Percentiles rank a stretch among this genome's conserved stretches.
Conservation (phyloP, 2,797 vertebrate genomes). For the Notoglanidium macrostoma region DNA sequence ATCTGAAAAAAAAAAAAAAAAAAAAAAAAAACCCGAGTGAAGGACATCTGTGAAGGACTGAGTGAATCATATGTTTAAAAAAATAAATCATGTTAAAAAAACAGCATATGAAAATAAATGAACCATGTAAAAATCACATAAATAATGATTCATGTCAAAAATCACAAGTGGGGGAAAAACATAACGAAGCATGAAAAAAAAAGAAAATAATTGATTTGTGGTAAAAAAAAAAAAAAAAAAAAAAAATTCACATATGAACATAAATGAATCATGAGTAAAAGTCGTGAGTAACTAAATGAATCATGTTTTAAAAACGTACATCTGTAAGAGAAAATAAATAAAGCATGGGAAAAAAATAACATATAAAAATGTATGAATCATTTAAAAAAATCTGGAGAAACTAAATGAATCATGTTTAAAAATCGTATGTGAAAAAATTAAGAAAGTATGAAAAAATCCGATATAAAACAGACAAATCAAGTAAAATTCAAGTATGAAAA, state of each 20-base stretch:
- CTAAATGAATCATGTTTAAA: not conserved
- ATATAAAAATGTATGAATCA: not conserved
- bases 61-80: not conserved
- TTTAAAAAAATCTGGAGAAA: not conserved
- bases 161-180: not conserved
- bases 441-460: not conserved
- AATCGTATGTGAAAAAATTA: not conserved
- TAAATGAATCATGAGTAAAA: no score
- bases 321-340: not conserved
- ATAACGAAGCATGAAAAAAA: not conserved
- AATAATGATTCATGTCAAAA: not conserved
- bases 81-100: not conserved
- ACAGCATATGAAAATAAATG: not conserved
- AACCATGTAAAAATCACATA: not conserved
- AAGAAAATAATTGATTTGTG: no score
- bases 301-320: no score
- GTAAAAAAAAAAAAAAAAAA: no score
- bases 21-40: not conserved
- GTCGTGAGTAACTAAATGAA: no score
- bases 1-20: slow-evolving; percentile 49
- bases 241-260: no score
- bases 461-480: not conserved
- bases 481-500: not conserved
- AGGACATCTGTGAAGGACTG: no score
- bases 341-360: not conserved